Evolutionary conservation across 2,797 vertebrate species (phyloP), one percentile per base, ranked within the genome.

Genomic region (Picus viridis): DNA sequence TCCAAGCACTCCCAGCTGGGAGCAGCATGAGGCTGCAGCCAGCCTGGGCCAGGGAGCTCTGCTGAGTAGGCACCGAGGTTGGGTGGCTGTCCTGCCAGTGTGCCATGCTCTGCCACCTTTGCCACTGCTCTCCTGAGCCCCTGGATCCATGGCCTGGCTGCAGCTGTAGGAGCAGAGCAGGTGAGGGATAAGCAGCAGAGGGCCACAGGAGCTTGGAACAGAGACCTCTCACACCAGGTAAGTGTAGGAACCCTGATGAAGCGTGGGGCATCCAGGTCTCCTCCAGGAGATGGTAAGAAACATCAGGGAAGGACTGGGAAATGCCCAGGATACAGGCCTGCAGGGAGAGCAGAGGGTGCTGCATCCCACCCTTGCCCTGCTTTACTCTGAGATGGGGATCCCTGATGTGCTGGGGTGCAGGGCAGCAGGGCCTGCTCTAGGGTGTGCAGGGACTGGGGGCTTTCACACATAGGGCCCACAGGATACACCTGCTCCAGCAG

Each of bases 11-110:
- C 94, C n/a, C 94, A 95, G 94, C 94, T 96, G 95, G 94, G 93
- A 95, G 78, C 94, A 95, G 92, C 88, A 72, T 92, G 95, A 69
- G 56, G 81, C 89, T 80, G 82, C 70, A 86, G 81, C 63, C 72
- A 73, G 79, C 73, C 69, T 0, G 2, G 67, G 86, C 78, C 72
- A 39, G 88, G 68, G 53, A 84, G 82, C 53, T 51, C 27, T 39
- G 43, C 45, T 0, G 19, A 43, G 61, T n/a, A 45, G 64, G 58
- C 54, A 10, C 24, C 17, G 39, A n/a, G 34, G 26, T 29, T 32
- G 61, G 76, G 53, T 4, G 2, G 53, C 53, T 41, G 83, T 7
- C 22, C 26, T 24, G 81, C 69, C 5, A 6, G 22, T n/a, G 43
- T 34, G 32, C 24, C 32, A 15, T 12, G 12, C 22, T 7, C 2